Percentiles rank a stretch among this genome's conserved stretches.
Evolutionary conservation across 2,113 vertebrate genomes (phyloP).

Genomic region (Argyrosomus japonicus): DNA sequence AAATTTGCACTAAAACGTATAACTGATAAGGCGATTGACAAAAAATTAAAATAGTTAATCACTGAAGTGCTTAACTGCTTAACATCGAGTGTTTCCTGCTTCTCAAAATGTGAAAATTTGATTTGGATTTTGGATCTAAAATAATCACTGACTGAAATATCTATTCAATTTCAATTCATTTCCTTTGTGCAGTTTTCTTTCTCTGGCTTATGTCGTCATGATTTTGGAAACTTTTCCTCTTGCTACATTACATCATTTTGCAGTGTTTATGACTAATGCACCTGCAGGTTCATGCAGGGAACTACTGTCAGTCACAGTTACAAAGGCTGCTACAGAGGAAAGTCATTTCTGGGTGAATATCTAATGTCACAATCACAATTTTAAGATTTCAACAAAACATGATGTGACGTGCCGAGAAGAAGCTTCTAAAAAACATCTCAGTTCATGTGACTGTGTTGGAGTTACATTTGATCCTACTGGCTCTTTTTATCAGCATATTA

Average conservation of each 20-base stretch:
- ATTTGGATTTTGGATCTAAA: too few relatives aligned
- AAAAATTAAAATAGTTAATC: too few relatives aligned
- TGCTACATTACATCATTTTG: slow-evolving; percentile 43
- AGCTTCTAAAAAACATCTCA: neutral
- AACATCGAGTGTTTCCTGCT: too few relatives aligned
- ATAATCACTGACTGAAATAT: neutral
- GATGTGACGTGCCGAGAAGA: neutral
- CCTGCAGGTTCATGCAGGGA: slow-evolving; percentile 14
- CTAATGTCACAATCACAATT: neutral
- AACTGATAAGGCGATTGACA: neutral
- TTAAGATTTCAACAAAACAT: neutral
- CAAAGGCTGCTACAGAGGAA: slow-evolving; percentile 3
- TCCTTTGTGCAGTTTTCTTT: neutral
- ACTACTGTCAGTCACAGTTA: slow-evolving; percentile 11
- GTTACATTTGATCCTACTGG: neutral
- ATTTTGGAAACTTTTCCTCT: slow-evolving; percentile 19
- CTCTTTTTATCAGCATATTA: neutral
- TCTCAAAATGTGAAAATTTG: too few relatives aligned
- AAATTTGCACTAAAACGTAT: neutral
- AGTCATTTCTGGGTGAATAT: slow-evolving; percentile 2
- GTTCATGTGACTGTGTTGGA: neutral
- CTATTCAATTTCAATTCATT: neutral
- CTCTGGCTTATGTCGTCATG: slow-evolving; percentile 13
- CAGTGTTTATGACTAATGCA: slow-evolving; percentile 47
- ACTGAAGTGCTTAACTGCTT: too few relatives aligned